Percentiles rank a stretch among this genome's conserved stretches.
phyloP scores from a whole-genome alignment of 2,888 invertebrate genomes.

The Chromoteleia sp. region DNA sequence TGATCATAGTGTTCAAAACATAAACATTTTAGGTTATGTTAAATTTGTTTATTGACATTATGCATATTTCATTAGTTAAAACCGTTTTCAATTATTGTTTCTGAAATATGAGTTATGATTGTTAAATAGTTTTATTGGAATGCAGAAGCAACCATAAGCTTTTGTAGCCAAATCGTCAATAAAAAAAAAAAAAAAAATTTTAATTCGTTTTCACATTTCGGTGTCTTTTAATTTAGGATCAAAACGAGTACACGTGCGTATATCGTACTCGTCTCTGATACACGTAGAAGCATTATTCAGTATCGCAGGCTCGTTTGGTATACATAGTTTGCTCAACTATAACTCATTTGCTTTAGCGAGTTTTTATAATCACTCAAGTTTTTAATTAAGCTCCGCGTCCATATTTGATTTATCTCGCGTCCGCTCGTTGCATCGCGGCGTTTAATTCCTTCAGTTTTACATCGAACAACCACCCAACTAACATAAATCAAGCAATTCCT shows the following conservation, averaged over 20 bases:
- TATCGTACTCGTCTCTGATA: neutral
- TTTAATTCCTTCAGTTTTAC: conserved; percentile 9
- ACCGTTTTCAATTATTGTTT: neutral
- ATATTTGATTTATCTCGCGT: conserved; percentile 35
- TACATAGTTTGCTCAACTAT: conserved; percentile 30
- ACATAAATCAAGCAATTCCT: conserved; percentile 22
- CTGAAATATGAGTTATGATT: too few species aligned
- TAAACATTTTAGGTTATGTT: too few species aligned
- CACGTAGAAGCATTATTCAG: conserved; percentile 26
- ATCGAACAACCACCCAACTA: conserved; percentile 6
- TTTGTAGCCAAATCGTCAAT: too few species aligned
- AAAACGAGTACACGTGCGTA: conserved; percentile 14
- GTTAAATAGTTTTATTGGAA: too few species aligned
- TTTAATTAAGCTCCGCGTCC: conserved; percentile 38
- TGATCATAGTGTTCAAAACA: too few species aligned
- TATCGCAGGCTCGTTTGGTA: conserved; percentile 24
- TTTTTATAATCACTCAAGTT: conserved; percentile 28
- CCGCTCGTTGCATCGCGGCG: neutral
- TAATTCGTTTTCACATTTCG: conserved; percentile 2
- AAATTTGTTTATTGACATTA: too few species aligned
- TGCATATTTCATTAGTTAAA: too few species aligned
- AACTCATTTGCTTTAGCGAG: conserved; percentile 15
- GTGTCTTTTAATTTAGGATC: conserved; percentile 30
- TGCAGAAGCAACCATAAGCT: too few species aligned
- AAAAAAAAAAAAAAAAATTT: too few species aligned